A percentile compares a stretch with the other conserved stretches of the same genome.
Evolutionary conservation across 2,113 vertebrate species (phyloP).

Genomic region (Meles meles): DNA sequence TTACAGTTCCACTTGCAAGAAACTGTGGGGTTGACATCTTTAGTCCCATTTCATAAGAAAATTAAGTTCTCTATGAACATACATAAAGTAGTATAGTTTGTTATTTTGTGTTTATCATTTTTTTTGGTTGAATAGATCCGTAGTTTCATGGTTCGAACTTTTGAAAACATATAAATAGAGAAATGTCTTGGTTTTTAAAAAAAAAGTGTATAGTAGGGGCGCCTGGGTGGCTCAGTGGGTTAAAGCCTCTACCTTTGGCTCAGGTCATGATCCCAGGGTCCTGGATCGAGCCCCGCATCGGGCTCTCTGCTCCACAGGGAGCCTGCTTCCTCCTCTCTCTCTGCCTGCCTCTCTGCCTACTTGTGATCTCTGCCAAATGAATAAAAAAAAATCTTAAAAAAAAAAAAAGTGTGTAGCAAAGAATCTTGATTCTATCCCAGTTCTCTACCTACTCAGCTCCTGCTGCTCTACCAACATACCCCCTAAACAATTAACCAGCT

Average conservation of each 20-base stretch:
- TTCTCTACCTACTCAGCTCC: neutral
- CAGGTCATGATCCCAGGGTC: too few relatives aligned
- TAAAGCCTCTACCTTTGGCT: too few relatives aligned
- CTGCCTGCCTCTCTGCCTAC: too few relatives aligned
- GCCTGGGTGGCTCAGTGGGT: too few relatives aligned
- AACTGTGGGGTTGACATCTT: neutral
- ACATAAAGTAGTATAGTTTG: neutral
- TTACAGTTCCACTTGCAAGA: neutral
- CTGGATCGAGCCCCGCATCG: too few relatives aligned
- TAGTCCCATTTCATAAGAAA: neutral
- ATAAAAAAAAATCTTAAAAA: too few relatives aligned
- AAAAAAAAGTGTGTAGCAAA: neutral
- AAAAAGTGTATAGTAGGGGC: too few relatives aligned
- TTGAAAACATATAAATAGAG: neutral
- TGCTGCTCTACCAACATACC: neutral
- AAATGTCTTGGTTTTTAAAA: neutral
- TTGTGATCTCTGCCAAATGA: too few relatives aligned
- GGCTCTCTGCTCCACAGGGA: too few relatives aligned
- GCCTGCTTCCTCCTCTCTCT: too few relatives aligned
- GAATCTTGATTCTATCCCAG: neutral
- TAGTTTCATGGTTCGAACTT: neutral
- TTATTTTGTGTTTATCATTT: neutral
- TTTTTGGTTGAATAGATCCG: neutral
- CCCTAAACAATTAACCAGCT: neutral
- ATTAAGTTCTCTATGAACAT: neutral